Base-by-base conservation (phyloP, 2,888 invertebrate genomes). In the Cistogaster globosa region DNA sequence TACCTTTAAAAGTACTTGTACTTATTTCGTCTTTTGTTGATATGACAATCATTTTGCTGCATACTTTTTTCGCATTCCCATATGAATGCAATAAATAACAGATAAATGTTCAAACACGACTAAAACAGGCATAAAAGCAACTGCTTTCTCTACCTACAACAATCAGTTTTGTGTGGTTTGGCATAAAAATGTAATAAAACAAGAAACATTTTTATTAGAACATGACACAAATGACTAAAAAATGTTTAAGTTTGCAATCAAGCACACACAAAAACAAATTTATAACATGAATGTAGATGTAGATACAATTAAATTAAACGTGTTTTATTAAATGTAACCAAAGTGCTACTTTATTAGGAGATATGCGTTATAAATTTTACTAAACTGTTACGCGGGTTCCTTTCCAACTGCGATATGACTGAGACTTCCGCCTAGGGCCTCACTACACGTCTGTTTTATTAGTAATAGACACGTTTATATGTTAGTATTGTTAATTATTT, bases 171-270 rank as follows among this genome's bases (percentile, higher is more conserved):
- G 32, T 32, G 32, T 32, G 32, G 12, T 71, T 57, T 90, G 90
- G 89, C 90, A 90, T 90, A 90, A 90, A 90, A 90, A 88, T 87
- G 87, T 88, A 88, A 90, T 90, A 90, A 90, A 90, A 89, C 38
- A 65, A 62, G 55, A 63, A 78, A 83, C 80, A 86, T 85, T 87
- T 86, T 87, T 86, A 86, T 87, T 87, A 85, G 81, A 87, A 87
- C 84, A 80, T 68, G 81, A 72, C 67, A 85, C 76, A 87, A 72
- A 76, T 74, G 51, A 32, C 22, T 20, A 55, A 74, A 72, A 74
- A 67, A 2, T 4, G 6, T 7, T 32, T 32, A 5, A 32, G 7
- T 2, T 32, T 32, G 5, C 32, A 32, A 32, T 32, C 32, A 32
- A 32, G 6, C 32, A 32, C 32, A 32, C 6, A 32, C 8, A 8